phyloP scores from a whole-genome alignment of 2,888 invertebrate species.

The Dugesia japonica region DNA sequence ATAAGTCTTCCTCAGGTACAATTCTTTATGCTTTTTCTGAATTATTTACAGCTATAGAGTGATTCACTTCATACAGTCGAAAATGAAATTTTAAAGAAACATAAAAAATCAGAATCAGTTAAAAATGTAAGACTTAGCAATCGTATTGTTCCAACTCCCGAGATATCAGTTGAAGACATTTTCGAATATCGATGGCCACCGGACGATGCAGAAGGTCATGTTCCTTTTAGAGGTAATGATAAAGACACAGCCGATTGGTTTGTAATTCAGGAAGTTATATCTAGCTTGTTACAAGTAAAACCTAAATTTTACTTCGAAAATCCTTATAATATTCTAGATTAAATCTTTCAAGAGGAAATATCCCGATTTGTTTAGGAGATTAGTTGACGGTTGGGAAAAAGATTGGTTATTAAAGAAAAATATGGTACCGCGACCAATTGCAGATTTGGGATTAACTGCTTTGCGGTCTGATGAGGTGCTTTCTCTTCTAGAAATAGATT shows the following conservation, averaged over 20 bases:
- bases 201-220: conserved; percentile 21
- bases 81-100: background rate
- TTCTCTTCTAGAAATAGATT: conserved; percentile 25
- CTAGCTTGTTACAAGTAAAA: conserved; percentile 15
- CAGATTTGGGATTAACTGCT: conserved; percentile 32
- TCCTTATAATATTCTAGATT: no score
- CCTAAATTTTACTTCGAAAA: no score
- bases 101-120: background rate
- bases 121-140: background rate
- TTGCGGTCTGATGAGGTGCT: conserved; percentile 29
- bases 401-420: conserved; percentile 23
- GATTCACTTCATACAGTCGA: background rate
- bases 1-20: background rate
- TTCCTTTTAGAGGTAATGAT: background rate
- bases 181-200: conserved; percentile 33
- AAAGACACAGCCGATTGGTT: conserved; percentile 27
- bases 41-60: no score
- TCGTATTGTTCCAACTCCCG: background rate
- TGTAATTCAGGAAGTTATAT: conserved; percentile 30
- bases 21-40: no score
- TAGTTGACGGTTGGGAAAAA: conserved; percentile 28
- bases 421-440: conserved; percentile 23
- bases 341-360: conserved; percentile 32
- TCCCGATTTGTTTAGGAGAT: conserved; percentile 25
- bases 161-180: conserved; percentile 26